Evolutionary conservation across 2,888 invertebrate genomes (phyloP).

Genomic region (Spialia ferax): DNA sequence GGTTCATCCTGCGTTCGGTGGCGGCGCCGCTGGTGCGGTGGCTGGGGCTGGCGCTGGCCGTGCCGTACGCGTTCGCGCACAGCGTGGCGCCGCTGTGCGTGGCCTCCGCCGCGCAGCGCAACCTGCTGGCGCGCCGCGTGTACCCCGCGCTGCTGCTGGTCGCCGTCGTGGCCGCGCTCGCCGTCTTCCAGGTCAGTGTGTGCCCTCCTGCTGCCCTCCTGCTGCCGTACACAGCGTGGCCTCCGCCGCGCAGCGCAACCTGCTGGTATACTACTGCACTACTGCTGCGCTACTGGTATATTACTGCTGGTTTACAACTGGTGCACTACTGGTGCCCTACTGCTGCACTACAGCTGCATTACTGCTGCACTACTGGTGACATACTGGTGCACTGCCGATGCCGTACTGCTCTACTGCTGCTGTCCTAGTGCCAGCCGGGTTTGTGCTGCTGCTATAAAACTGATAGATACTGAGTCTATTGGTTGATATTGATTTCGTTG

Average conservation of each 20-base stretch:
- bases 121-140: conserved; percentile 93
- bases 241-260: conserved; percentile 89
- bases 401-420: too few relatives aligned
- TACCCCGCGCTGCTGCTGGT: conserved; percentile 96
- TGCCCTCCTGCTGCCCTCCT: too few relatives aligned
- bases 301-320: too few relatives aligned
- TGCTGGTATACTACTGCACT: conserved; percentile 95
- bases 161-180: conserved; percentile 88
- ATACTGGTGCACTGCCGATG: too few relatives aligned
- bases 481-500: too few relatives aligned
- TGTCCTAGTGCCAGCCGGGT: too few relatives aligned
- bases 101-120: conserved; percentile 88
- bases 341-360: too few relatives aligned
- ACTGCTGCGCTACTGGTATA: conserved; percentile 91
- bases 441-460: too few relatives aligned
- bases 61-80: conserved; percentile 97
- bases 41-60: conserved; percentile 95
- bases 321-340: too few relatives aligned
- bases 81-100: conserved; percentile 90
- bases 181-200: conserved; percentile 86
- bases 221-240: conserved; percentile 77
- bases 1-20: conserved; percentile 93
- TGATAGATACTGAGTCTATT: too few relatives aligned
- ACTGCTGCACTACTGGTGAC: too few relatives aligned
- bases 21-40: conserved; percentile 96